phyloP scores from a whole-genome alignment of 2,797 vertebrate genomes.

The Bradypus variegatus region DNA sequence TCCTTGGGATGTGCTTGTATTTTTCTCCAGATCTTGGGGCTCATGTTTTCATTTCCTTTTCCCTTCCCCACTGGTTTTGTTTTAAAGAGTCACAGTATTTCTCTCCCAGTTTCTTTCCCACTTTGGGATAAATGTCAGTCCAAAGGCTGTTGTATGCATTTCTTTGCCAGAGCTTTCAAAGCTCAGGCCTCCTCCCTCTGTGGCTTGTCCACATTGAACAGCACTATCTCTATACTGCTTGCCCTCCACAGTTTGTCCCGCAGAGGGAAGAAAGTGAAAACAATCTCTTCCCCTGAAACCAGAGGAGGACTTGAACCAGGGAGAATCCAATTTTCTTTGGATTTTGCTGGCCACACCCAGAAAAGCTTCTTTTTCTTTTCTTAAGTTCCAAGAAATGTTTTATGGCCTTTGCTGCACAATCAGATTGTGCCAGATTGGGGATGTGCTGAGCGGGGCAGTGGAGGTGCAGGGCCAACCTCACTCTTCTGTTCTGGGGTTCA shows the following conservation, averaged over 20 bases:
- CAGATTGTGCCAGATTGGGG: not conserved
- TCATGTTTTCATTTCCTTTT: not conserved
- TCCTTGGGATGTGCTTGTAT: not conserved
- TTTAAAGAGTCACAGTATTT: not conserved
- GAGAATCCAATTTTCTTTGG: constrained; percentile 27
- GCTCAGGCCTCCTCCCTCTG: not conserved
- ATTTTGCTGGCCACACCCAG: constrained; percentile 41
- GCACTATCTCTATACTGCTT: not conserved
- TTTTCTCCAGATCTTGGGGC: not conserved
- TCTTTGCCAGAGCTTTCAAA: not conserved
- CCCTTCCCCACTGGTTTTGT: not conserved
- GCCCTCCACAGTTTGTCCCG: not conserved
- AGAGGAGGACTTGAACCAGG: not conserved
- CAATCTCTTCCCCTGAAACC: not conserved
- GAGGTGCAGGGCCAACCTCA: not conserved
- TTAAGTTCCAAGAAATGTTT: constrained; percentile 39
- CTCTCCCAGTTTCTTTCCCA: not conserved
- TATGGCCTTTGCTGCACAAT: not conserved
- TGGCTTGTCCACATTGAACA: not conserved
- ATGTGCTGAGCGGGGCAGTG: not conserved
- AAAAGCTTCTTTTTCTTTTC: constrained; percentile 33
- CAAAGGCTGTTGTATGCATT: not conserved
- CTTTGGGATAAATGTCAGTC: not conserved
- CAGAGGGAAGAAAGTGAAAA: not conserved
- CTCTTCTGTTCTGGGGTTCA: not conserved